Evolutionary conservation across 2,113 vertebrate species (phyloP), one percentile per base, ranked within the genome.

Genomic region (Mirounga angustirostris): DNA sequence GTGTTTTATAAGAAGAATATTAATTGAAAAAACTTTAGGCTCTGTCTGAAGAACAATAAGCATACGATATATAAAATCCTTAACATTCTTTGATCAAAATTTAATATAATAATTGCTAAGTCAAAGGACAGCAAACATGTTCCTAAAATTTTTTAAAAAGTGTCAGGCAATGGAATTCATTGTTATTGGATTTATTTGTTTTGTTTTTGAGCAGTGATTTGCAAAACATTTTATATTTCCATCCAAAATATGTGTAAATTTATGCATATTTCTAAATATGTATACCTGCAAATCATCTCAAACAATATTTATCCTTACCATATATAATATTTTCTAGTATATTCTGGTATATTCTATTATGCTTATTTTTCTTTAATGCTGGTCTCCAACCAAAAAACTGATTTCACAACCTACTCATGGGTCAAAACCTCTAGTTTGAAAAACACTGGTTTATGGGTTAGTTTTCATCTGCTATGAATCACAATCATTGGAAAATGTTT

Each of bases 401-500:
- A 97, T 97, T 91, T 97, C n/a, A 88, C 67, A 96, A 94, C 52
- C 36, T 50, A 89, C 76, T 97, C 69, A 59, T 33, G n/a, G 92
- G 52, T 78, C 52, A 91, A 97, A 90, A 96, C 18, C n/a, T 94
- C 54, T 61, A 81, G 36, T 85, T 69, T 96, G 69, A 95, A 96
- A 96, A 97, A 85, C 61, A 94, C 50, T 58, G 59, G 46, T 73
- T 69, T 74, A 92, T 54, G 43, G 69, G 56, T 95, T 93, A 80
- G 61, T 97, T 97, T 97, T 95, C 78, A 89, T 91, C 95, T 94
- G 90, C 95, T 93, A 80, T 95, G 95, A 97, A 98, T 97, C 94
- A 96, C 12, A 97, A 76, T 95, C 96, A 89, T 69, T 94, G 97
- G 87, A 76, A 97, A 97, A 93, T 82, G 82, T 95, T 93, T 91